Evolutionary conservation across 2,797 vertebrate species (phyloP), one percentile per base, ranked within the genome.

Genomic region (Sebastes miniatus): DNA sequence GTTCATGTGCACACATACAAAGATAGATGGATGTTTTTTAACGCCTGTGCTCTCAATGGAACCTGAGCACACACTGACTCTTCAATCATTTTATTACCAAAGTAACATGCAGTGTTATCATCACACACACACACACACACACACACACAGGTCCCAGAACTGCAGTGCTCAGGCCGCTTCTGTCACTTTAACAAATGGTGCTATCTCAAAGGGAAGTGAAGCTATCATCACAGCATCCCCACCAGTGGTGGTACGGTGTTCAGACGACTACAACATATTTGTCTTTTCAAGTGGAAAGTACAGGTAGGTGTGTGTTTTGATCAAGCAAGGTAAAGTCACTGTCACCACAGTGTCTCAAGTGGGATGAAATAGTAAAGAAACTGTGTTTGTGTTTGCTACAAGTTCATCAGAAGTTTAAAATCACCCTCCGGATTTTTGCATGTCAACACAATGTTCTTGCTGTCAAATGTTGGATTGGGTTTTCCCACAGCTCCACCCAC

Each of bases 171-270:
- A 72, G 85, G 87, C 84, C 76, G 39, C 85, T 86, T 79, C 91
- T 93, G 93, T 93, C 91, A 93, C 76, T 87, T 83, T 95, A 92
- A 95, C 89, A 94, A 94, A 95, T 83, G 89, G 85, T 85, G 85
- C 81, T 85, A 87, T 89, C 88, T 72, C 84, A 90, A 80, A 85
- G 74, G 63, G 70, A 87, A 86, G 81, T 83, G 85, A 89, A 87
- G 88, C 89, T 85, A 88, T 93, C 87, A 91, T 87, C 83, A 76
- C 81, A 83, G 65, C 76, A 80, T 77, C 83, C 79, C 69, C 83
- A 70, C 80, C 74, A 47, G 76, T 14, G 74, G 75, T 47, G 24
- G 24, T 47, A 27, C 10, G 39, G 25, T 24, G 36, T 22, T 16
- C 4, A 47, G 64, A 27, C 64, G 6, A 27, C 64, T 27, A 20